Conservation (phyloP, 2,888 invertebrate genomes). For the Lucinisca nassula region DNA sequence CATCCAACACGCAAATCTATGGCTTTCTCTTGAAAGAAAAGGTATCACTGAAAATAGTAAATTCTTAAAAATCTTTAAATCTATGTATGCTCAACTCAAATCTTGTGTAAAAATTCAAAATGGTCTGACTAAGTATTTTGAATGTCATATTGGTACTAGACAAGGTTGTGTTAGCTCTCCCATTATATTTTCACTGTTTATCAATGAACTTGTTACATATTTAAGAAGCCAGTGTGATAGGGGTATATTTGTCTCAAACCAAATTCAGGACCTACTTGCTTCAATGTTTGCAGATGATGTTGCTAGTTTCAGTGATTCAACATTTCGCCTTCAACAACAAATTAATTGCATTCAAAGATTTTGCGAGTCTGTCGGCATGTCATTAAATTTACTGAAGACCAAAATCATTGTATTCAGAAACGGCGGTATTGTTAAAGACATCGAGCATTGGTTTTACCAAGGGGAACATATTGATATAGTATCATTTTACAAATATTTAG, state of each 20-base stretch:
- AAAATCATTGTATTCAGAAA: conserved; percentile 26
- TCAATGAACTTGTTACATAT: conserved; percentile 11
- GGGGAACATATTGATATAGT: neutral
- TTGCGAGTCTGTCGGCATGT: conserved; percentile 26
- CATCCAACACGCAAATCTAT: neutral
- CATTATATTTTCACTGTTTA: conserved; percentile 18
- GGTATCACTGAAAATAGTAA: conserved; percentile 8
- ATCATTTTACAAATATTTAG: conserved; percentile 33
- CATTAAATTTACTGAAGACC: conserved; percentile 15
- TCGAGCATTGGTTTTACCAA: conserved; percentile 17
- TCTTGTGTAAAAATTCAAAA: neutral
- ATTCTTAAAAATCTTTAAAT: neutral
- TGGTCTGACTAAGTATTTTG: neutral
- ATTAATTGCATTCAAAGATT: conserved; percentile 16
- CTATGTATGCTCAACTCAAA: conserved; percentile 1
- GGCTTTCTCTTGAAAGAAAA: neutral
- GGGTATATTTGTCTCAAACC: conserved; percentile 3
- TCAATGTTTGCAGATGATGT: conserved; percentile 33
- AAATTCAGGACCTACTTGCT: conserved; percentile 6
- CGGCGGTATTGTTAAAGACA: neutral
- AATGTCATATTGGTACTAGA: conserved; percentile 4
- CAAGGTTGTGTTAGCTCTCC: conserved; percentile 22
- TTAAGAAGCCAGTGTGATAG: neutral
- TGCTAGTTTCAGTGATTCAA: conserved; percentile 18
- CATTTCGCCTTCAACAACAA: conserved; percentile 11